These are phyloP conservation scores for Steromphala cineraria DNA, from an alignment of 2,888 invertebrate genomes.

Conservation along the genomic window DNA sequence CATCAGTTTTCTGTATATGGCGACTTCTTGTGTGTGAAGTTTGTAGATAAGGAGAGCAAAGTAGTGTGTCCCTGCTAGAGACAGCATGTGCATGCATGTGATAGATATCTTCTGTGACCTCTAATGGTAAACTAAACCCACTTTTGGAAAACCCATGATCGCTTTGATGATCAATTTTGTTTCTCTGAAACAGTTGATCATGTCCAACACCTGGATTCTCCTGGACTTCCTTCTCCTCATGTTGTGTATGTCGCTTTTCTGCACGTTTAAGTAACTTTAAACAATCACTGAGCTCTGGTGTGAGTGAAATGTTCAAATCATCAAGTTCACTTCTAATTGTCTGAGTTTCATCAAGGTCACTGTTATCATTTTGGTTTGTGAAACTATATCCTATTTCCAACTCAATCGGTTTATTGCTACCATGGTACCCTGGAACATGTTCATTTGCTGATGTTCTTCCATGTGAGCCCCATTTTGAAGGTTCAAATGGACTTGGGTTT, in stretches of 20 bases:
- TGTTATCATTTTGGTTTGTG: conserved; percentile 15
- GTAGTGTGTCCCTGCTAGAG: no score
- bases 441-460: conserved; percentile 43
- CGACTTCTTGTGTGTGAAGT: no score
- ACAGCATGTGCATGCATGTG: no score
- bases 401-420: neutral
- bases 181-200: no score
- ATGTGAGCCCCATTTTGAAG: conserved; percentile 34
- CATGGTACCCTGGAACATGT: conserved; percentile 35
- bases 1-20: no score
- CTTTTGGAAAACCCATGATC: neutral
- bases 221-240: no score
- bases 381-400: neutral
- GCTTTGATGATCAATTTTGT: neutral
- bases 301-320: conserved; percentile 66
- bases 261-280: conserved; percentile 69
- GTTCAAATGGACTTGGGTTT: conserved; percentile 61
- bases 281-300: conserved; percentile 71
- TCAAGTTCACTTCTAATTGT: conserved; percentile 58
- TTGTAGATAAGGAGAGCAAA: no score
- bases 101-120: no score
- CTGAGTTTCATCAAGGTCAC: conserved; percentile 55
- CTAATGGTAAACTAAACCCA: no score
- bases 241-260: conserved; percentile 37
- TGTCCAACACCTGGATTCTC: no score